These are phyloP conservation scores for Paelopatides confundens DNA, from an alignment of 53 echinoderm and acorn worm genomes.

Conservation along the genomic window DNA sequence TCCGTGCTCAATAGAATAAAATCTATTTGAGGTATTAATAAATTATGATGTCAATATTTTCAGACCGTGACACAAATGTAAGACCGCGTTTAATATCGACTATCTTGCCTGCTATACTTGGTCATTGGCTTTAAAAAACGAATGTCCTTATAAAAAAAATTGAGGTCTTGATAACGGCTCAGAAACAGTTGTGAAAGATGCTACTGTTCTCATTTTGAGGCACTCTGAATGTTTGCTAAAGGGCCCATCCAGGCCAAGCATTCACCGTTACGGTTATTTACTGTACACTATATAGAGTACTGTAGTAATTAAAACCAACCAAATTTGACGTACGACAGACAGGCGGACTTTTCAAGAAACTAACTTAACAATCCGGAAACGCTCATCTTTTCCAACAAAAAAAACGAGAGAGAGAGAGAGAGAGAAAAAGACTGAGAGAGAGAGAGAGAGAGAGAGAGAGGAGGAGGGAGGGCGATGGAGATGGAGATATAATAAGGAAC, in stretches of 20 bases:
- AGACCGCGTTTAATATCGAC: no score
- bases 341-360: neutral
- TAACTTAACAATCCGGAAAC: neutral
- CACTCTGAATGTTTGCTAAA: slow-evolving; percentile 6
- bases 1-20: no score
- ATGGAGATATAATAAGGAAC: neutral
- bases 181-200: neutral
- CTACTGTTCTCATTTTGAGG: slow-evolving; percentile 22
- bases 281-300: neutral
- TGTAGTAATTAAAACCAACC: slow-evolving; percentile 16
- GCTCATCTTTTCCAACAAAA: neutral
- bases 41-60: no score
- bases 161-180: neutral
- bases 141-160: no score
- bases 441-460: neutral
- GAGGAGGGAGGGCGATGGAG: neutral
- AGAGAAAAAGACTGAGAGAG: neutral
- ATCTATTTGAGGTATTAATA: no score
- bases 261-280: slow-evolving; percentile 9
- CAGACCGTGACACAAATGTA: no score
- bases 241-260: slow-evolving; percentile 16
- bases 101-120: no score
- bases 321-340: neutral
- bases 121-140: no score
- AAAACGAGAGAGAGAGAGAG: neutral